These are phyloP conservation scores for Lepidocyrtoides sp. DNA, from an alignment of 2,888 invertebrate species.

Conservation along the genomic window DNA sequence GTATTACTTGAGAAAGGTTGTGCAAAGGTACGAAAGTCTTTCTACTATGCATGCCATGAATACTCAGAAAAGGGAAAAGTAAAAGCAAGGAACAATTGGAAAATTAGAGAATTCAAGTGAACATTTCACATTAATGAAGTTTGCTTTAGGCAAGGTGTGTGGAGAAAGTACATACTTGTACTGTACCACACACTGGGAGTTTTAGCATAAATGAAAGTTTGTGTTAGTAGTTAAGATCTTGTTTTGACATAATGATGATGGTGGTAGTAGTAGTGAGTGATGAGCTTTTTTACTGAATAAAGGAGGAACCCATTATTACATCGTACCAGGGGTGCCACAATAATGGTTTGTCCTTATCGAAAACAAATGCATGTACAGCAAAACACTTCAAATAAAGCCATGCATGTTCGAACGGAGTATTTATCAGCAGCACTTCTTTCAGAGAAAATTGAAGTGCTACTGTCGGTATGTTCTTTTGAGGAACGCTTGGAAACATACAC, in stretches of 20 bases:
- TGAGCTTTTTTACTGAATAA: constrained; percentile 11
- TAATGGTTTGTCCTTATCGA: background rate
- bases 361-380: constrained; percentile 32
- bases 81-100: constrained; percentile 27
- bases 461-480: too few species aligned
- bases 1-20: background rate
- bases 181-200: background rate
- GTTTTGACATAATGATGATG: constrained; percentile 46
- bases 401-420: background rate
- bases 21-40: constrained; percentile 4
- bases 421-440: background rate
- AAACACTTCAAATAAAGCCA: constrained; percentile 36
- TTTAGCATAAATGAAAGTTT: constrained; percentile 48
- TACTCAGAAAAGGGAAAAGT: background rate
- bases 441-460: too few species aligned
- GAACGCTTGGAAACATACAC: too few species aligned
- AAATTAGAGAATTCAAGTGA: constrained; percentile 54
- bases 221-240: constrained; percentile 49
- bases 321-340: background rate
- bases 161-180: background rate
- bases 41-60: constrained; percentile 1
- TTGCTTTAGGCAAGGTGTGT: constrained; percentile 47
- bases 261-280: constrained; percentile 48
- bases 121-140: constrained; percentile 71
- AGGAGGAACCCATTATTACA: background rate